These are phyloP conservation scores for Lophochroa leadbeateri DNA, from an alignment of 2,113 vertebrate genomes.

Conservation along the genomic window DNA sequence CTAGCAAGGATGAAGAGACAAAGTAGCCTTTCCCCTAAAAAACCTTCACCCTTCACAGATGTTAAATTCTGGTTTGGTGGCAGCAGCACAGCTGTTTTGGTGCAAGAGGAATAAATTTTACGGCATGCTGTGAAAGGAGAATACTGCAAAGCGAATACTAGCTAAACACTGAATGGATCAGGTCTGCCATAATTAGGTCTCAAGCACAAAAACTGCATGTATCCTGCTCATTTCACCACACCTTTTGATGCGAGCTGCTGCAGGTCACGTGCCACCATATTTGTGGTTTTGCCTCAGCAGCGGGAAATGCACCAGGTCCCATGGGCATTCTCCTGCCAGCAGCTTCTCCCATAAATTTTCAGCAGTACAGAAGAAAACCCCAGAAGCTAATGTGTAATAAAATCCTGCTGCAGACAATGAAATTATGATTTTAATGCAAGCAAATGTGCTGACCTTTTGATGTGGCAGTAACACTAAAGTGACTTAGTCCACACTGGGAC, in stretches of 20 bases:
- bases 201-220: background rate
- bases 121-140: background rate
- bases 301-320: background rate
- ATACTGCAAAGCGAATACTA: background rate
- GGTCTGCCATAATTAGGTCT: background rate
- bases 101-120: background rate
- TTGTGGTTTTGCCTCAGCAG: background rate
- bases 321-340: background rate
- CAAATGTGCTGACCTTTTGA: background rate
- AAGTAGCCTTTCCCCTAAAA: background rate
- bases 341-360: background rate
- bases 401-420: background rate
- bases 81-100: background rate
- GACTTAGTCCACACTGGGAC: background rate
- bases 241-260: background rate
- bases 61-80: background rate
- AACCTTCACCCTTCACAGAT: background rate
- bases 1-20: background rate
- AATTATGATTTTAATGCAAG: background rate
- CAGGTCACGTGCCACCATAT: accelerated
- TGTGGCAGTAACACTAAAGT: background rate
- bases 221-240: background rate
- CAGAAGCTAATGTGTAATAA: background rate
- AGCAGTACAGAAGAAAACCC: background rate
- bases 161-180: background rate